phyloP scores from a whole-genome alignment of 2,797 vertebrate genomes.

The Chloroceryle amazona region DNA sequence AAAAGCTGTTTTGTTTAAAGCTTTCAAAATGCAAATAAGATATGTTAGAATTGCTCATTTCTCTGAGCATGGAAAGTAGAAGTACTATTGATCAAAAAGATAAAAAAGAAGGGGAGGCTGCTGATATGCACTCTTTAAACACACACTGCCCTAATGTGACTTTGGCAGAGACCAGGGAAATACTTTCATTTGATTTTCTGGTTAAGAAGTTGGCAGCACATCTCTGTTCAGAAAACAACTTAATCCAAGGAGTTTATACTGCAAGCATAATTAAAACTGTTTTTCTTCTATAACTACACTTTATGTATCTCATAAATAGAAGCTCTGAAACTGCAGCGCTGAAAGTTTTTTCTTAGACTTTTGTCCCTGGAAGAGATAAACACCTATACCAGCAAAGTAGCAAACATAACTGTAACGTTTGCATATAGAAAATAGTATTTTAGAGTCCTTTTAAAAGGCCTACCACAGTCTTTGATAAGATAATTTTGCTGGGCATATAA shows the following conservation, averaged over 20 bases:
- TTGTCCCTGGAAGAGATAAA: not conserved
- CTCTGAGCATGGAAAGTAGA: not conserved
- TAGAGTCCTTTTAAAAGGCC: not conserved
- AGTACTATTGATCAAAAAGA: not conserved
- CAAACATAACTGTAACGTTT: not conserved
- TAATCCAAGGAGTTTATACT: not conserved
- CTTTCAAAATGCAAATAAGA: not conserved
- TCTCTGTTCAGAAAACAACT: not conserved
- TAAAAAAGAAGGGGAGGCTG: not conserved
- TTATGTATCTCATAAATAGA: not conserved
- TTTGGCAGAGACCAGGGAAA: not conserved
- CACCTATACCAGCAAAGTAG: not conserved
- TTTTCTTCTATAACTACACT: not conserved
- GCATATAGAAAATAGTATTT: not conserved
- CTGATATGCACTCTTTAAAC: not conserved
- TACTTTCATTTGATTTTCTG: not conserved
- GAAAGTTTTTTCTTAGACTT: not conserved
- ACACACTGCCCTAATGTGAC: not conserved
- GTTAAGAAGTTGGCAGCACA: not conserved
- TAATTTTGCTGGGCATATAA: not conserved
- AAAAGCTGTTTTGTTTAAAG: not conserved
- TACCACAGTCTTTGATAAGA: not conserved
- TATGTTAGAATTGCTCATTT: not conserved
- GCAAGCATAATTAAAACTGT: not conserved
- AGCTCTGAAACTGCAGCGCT: not conserved